These are phyloP conservation scores for Formica selysi DNA, from an alignment of 1,140 invertebrate species.

Conservation along the genomic window DNA sequence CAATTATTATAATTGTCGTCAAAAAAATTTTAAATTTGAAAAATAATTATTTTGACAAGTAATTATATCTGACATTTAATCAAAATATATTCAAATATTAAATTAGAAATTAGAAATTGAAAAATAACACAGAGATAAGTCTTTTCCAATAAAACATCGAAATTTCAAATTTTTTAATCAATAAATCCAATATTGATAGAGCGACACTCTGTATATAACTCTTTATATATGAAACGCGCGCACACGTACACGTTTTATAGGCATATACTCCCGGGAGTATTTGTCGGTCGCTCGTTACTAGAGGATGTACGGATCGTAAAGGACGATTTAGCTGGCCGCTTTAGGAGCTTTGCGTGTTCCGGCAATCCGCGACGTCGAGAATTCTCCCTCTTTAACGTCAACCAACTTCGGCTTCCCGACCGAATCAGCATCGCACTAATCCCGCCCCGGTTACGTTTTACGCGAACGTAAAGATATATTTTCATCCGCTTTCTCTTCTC, in stretches of 20 bases:
- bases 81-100: neutral
- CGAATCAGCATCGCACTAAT: slow-evolving; percentile 54
- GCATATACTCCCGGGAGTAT: neutral
- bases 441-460: slow-evolving; percentile 34
- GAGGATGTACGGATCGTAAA: neutral
- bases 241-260: neutral
- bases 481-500: neutral
- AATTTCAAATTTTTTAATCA: neutral
- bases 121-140: neutral
- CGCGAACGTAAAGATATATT: slow-evolving; percentile 7
- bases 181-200: neutral
- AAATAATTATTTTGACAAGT: neutral
- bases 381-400: neutral
- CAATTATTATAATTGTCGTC: neutral
- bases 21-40: neutral
- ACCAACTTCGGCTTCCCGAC: neutral
- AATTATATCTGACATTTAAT: slow-evolving; percentile 7
- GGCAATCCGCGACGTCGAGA: slow-evolving; percentile 9
- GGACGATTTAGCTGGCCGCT: neutral
- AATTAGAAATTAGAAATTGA: neutral
- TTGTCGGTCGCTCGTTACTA: neutral
- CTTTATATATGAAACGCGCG: neutral
- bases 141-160: neutral
- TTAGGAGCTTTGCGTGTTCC: slow-evolving; percentile 6
- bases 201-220: neutral